A percentile compares a stretch with the other conserved stretches of the same genome.
Evolutionary conservation across 2,797 vertebrate species (phyloP).

Genomic region (Leptatherina wallacei): DNA sequence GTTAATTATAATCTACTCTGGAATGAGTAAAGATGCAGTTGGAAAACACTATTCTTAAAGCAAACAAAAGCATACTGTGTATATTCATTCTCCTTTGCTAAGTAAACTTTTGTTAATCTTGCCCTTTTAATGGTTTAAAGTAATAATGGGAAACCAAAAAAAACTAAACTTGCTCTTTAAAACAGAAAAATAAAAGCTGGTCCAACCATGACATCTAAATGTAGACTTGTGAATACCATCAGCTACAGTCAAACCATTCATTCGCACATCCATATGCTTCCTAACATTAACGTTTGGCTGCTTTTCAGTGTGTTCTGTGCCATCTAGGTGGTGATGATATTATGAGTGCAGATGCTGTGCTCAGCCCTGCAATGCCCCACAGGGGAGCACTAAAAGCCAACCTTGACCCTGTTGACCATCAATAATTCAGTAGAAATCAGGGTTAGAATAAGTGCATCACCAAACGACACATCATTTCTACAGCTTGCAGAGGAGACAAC

Average conservation of each 20-base stretch:
- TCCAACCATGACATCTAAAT: slow-evolving; percentile 1
- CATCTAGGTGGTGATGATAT: slow-evolving; percentile 78
- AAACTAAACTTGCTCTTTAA: neutral
- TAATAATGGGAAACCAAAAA: too few species aligned
- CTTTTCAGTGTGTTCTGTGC: slow-evolving; percentile 56
- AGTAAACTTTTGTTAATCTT: too few species aligned
- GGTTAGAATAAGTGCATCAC: slow-evolving; percentile 91
- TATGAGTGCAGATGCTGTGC: slow-evolving; percentile 81
- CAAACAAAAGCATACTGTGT: neutral
- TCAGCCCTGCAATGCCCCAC: slow-evolving; percentile 67
- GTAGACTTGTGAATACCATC: slow-evolving; percentile 1
- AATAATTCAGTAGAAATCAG: slow-evolving; percentile 93
- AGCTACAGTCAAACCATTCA: slow-evolving; percentile 1
- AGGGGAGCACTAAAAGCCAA: slow-evolving; percentile 90
- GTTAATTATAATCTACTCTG: neutral
- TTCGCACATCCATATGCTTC: slow-evolving; percentile 35
- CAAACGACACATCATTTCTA: slow-evolving; percentile 84
- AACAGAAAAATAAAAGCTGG: neutral
- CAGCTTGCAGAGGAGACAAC: slow-evolving; percentile 65
- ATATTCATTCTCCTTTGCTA: too few species aligned
- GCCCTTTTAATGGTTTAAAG: too few species aligned
- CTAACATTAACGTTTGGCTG: slow-evolving; percentile 54
- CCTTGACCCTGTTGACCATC: slow-evolving; percentile 86
- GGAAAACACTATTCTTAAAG: neutral
- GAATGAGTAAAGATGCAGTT: neutral